Conservation (phyloP, 2,113 vertebrate genomes). For the Rhizomys pruinosus region DNA sequence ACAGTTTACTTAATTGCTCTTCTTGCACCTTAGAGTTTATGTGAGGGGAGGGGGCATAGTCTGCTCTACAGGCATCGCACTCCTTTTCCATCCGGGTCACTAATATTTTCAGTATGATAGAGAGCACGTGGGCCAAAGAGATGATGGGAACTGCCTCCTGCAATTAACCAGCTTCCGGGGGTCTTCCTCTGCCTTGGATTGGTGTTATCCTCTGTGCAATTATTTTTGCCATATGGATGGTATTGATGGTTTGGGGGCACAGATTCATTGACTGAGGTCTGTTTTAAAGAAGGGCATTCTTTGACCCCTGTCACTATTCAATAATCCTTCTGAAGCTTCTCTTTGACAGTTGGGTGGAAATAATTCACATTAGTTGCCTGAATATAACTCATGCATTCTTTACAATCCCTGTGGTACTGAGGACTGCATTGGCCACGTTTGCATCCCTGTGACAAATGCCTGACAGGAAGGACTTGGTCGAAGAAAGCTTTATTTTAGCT, state of each 20-base stretch:
- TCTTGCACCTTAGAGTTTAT: neutral
- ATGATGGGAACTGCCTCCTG: neutral
- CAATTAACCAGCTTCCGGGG: neutral
- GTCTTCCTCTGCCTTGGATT: neutral
- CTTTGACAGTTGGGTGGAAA: neutral
- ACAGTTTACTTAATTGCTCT: neutral
- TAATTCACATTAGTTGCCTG: neutral
- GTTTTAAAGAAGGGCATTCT: neutral
- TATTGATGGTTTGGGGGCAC: neutral
- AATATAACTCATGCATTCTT: neutral
- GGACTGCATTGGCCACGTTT: neutral
- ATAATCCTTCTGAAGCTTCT: neutral
- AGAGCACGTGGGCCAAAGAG: neutral
- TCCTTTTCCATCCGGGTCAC: neutral
- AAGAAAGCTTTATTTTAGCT: neutral
- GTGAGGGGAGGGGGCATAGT: fast-evolving
- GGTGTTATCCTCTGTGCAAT: neutral
- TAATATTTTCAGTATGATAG: neutral
- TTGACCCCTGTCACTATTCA: neutral
- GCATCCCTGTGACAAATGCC: neutral
- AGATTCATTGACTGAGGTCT: neutral
- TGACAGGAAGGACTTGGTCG: neutral
- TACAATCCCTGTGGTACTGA: neutral
- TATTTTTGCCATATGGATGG: too few species aligned
- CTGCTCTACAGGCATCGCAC: neutral